These are phyloP conservation scores for Spondyliosoma cantharus DNA, from an alignment of 2,797 vertebrate species.

Conservation along the genomic window DNA sequence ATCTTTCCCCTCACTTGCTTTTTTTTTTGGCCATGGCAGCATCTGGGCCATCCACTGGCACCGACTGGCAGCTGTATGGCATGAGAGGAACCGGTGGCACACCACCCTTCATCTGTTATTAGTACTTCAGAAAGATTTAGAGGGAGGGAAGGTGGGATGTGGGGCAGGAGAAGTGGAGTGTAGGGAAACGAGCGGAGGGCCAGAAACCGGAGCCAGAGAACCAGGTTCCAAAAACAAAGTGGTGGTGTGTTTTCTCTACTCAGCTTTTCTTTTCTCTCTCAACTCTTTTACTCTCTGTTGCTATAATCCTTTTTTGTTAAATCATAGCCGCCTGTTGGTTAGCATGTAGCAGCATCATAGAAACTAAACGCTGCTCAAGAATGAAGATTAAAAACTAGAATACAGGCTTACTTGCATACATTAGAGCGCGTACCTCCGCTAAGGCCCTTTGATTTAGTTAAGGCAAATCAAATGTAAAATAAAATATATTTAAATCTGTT, in stretches of 20 bases:
- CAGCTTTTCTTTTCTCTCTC: slow-evolving; percentile 33
- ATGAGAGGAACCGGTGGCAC: slow-evolving; percentile 61
- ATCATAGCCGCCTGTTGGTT: slow-evolving; percentile 10
- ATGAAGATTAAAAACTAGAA: slow-evolving; percentile 12
- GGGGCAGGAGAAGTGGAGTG: slow-evolving; percentile 43
- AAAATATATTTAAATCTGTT: no score
- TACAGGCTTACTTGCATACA: not conserved
- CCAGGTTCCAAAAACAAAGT: slow-evolving; percentile 77
- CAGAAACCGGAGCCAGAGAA: slow-evolving; percentile 66
- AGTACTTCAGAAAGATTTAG: slow-evolving; percentile 55
- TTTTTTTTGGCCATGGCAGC: slow-evolving; percentile 38
- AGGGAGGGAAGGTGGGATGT: slow-evolving; percentile 55
- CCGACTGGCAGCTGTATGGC: slow-evolving; percentile 50
- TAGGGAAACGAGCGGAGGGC: slow-evolving; percentile 54
- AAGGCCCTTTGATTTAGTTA: no score
- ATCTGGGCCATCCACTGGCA: slow-evolving; percentile 63
- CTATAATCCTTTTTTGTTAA: slow-evolving; percentile 28
- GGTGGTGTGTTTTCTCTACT: slow-evolving; percentile 61
- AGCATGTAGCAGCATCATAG: slow-evolving; percentile 41
- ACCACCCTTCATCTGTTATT: slow-evolving; percentile 70
- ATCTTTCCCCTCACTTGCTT: slow-evolving; percentile 44
- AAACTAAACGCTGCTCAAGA: slow-evolving; percentile 19
- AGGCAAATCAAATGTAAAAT: no score
- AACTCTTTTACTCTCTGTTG: slow-evolving; percentile 33
- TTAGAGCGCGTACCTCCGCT: no score